Percentiles rank a stretch among this genome's conserved stretches.
These are phyloP conservation scores for Artibeus lituratus DNA, from an alignment of 2,797 vertebrate genomes.

Conservation along the genomic window DNA sequence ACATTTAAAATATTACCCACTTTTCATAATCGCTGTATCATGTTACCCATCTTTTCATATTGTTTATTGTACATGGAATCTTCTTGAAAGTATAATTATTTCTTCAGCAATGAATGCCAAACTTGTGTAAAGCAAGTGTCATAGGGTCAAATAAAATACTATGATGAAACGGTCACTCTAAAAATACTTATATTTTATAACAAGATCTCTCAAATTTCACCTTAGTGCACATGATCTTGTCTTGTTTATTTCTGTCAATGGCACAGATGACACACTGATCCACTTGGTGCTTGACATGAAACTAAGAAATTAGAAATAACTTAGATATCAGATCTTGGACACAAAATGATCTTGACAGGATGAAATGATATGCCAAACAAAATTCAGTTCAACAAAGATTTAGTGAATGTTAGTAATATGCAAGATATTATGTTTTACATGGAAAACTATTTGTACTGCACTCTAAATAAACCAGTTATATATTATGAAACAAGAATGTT, in stretches of 20 bases:
- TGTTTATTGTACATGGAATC: background rate
- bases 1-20: background rate
- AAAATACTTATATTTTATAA: background rate
- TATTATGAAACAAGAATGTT: background rate
- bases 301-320: background rate
- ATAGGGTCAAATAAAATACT: background rate
- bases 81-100: background rate
- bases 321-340: background rate
- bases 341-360: conserved; percentile 14
- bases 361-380: background rate
- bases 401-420: background rate
- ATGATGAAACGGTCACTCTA: background rate
- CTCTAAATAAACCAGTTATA: background rate
- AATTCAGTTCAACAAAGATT: conserved; percentile 36
- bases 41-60: background rate
- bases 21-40: background rate
- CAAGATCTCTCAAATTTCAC: background rate
- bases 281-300: background rate
- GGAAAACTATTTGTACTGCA: background rate
- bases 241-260: background rate
- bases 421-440: background rate
- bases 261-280: background rate
- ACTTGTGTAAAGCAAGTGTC: background rate
- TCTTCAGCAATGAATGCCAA: background rate
- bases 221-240: background rate